These are phyloP conservation scores for Terebella lapidaria DNA, from an alignment of 2,888 invertebrate species.

Conservation along the genomic window DNA sequence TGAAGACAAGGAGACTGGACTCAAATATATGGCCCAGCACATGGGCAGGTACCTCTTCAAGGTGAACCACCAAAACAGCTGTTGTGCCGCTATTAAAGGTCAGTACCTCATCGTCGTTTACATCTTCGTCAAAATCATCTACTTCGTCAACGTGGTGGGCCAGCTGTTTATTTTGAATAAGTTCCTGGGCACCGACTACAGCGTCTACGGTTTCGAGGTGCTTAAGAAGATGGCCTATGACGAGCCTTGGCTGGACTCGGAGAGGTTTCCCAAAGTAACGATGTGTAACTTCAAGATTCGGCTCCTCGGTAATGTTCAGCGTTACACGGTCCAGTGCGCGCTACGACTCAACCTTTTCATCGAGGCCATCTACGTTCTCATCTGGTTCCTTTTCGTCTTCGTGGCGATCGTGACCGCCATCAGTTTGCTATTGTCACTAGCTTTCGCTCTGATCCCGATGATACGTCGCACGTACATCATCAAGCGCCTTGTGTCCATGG, in stretches of 20 bases:
- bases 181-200: constrained; percentile 1
- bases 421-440: constrained; percentile 41
- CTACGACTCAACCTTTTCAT: constrained; percentile 24
- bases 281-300: constrained; percentile 13
- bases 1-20: neutral
- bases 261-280: constrained; percentile 8
- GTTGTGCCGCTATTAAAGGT: constrained; percentile 3
- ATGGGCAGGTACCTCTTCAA: constrained; percentile 16
- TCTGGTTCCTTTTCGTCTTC: constrained; percentile 39
- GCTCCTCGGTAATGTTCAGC: constrained; percentile 45
- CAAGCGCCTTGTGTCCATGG: constrained; percentile 22
- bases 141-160: constrained; percentile 9
- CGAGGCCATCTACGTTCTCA: constrained; percentile 21
- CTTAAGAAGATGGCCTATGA: neutral
- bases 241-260: neutral
- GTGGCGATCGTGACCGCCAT: constrained; percentile 35
- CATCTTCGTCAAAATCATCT: constrained; percentile 5
- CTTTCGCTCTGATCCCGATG: constrained; percentile 2
- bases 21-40: constrained; percentile 16
- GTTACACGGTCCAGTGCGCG: constrained; percentile 40
- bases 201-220: constrained; percentile 5
- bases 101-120: constrained; percentile 9
- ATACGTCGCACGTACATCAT: constrained; percentile 32
- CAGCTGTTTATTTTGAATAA: constrained; percentile 11
- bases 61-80: neutral